A percentile compares a stretch with the other conserved stretches of the same genome.
These are phyloP conservation scores for Astropecten irregularis DNA, from an alignment of 53 echinoderm and acorn worm species.

Conservation along the genomic window DNA sequence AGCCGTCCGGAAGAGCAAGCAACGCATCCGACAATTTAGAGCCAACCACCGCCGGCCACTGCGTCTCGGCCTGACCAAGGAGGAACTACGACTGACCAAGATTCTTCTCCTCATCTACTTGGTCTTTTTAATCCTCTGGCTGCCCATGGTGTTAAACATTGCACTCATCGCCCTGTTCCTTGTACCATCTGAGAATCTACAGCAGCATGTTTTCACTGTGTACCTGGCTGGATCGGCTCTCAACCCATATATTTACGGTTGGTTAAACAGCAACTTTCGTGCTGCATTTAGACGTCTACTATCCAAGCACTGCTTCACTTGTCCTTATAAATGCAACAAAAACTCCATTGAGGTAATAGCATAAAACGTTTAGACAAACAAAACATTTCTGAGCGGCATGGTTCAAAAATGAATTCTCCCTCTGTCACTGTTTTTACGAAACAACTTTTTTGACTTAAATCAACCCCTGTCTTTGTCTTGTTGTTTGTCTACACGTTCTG, in stretches of 20 bases:
- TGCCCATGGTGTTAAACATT: slow-evolving; percentile 23
- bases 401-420: too few relatives aligned
- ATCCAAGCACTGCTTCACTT: neutral
- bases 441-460: too few relatives aligned
- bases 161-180: slow-evolving; percentile 10
- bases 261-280: slow-evolving; percentile 24
- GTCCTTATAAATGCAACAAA: neutral
- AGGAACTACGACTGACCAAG: slow-evolving; percentile 21
- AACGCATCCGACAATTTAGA: neutral
- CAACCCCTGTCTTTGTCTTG: too few relatives aligned
- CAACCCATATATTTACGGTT: slow-evolving; percentile 28
- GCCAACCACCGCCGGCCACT: neutral
- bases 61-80: slow-evolving; percentile 3
- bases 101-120: slow-evolving; percentile 30
- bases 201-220: slow-evolving; percentile 8
- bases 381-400: too few relatives aligned
- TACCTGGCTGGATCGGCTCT: slow-evolving; percentile 27
- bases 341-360: neutral
- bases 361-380: too few relatives aligned
- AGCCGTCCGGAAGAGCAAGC: slow-evolving; percentile 15
- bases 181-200: neutral
- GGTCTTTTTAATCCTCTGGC: slow-evolving; percentile 15
- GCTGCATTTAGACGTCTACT: neutral
- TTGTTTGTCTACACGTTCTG: too few relatives aligned
- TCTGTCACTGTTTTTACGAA: too few relatives aligned